Base-by-base conservation (phyloP, 2,888 invertebrate genomes). In the Drosophila birchii region DNA sequence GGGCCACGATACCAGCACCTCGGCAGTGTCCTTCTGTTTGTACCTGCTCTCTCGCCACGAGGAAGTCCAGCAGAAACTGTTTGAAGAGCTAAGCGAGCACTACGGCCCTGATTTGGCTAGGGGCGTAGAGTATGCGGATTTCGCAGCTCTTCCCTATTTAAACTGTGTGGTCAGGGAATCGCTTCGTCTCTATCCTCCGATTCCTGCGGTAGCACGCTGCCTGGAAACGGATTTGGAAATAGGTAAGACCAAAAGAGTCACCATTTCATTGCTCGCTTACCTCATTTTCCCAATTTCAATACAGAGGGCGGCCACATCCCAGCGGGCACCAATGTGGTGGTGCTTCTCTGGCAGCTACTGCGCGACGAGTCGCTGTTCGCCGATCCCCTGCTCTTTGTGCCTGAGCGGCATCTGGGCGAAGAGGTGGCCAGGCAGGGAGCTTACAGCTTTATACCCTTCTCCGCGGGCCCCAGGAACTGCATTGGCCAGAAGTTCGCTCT, bases 131-230 rank as follows among this genome's bases (percentile, higher is more conserved):
- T 87, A 81, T 32, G 45, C 54, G 0, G 89, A 92, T 57, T 75
- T 92, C 4, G 86, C 88, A 1, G 61, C 87, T 1, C 69, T 92
- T 8, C 79, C 76, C 9, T 92, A 92, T 71, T 92, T 95, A 61
- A 95, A 95, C 76, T 94, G 94, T 78, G 95, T 95, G 53, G 94
- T 96, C 45, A 95, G 95, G 85, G 95, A 96, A 88, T 93, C 95
- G 0, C 80, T 95, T 67, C 92, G 95, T 39, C 83, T 96, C 1
- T 95, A 94, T 80, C 95, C 96, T 0, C 95, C 95, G 51, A 95
- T 95, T 14, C 94, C 94, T 38, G 93, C 95, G 11, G 93, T 96
- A 53, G 94, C 94, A 8, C 93, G 96, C 55, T 84, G 75, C 11
- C 75, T 95, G n/a, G 92, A 92, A 1, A 93, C 94, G 78, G 93